Base-by-base conservation (phyloP, 2,888 invertebrate species). In the Lithophane ornitopus region DNA sequence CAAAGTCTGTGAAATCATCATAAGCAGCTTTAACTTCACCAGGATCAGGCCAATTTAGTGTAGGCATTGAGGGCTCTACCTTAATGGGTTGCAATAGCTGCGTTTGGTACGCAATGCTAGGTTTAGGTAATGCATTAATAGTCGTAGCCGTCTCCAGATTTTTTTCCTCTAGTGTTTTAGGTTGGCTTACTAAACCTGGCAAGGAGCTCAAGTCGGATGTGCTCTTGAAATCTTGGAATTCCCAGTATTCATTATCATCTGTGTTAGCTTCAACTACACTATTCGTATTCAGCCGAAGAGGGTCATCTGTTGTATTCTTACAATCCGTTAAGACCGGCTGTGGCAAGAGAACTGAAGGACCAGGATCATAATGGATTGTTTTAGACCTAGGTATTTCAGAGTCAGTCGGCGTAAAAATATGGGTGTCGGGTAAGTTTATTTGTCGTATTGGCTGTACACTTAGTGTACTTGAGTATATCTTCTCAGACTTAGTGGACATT, bases 31-130 rank as follows among this genome's bases (percentile, higher is more conserved):
- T 96, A 0, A 97, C 94, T 89, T 96, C 94, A 9, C 97, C 96
- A 76, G 97, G 97, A 78, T 95, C 94, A 22, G 97, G 97, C 97
- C 97, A 97, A 82, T 97, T 97, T 46, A 97, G 89, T n/a, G 94
- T 93, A 16, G 96, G 96, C 82, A 94, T 92, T 22, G 92, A 87
- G 3, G 95, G 94, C 82, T 95, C 94, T 75, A 96, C 84, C 89
- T 94, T 96, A 69, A 96, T 94, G 49, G 97, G 97, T 86, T 96
- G 95, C 78, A 97, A 88, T 66, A 96, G 89, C 78, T 94, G 93
- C 41, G 92, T 93, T 87, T 94, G 91, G 85, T 92, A 91, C 59
- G 89, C 89, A 22, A 88, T 76, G 81, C 85, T 90, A 44, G 84
- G 72, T 87, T 89, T 90, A 39, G 85, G 82, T 49, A 87, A 69